phyloP scores from a whole-genome alignment of 2,888 invertebrate species.

The Tiphia femorata region DNA sequence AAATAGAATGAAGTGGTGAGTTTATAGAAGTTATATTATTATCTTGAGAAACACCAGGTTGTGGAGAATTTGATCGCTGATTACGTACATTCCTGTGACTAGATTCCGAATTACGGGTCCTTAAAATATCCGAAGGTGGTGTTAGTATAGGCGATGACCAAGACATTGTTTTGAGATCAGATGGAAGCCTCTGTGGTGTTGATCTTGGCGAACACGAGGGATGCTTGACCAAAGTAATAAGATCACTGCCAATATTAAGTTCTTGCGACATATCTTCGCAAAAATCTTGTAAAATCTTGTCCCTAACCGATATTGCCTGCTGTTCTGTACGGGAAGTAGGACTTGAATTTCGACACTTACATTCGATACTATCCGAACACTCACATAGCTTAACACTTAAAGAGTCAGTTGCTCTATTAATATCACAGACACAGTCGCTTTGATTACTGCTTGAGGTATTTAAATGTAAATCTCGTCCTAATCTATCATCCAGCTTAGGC shows the following conservation, averaged over 20 bases:
- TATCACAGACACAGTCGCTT: constrained; percentile 63
- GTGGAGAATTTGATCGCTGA: constrained; percentile 57
- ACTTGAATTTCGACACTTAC: constrained; percentile 48
- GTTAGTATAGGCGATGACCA: constrained; percentile 59
- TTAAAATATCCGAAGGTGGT: constrained; percentile 64
- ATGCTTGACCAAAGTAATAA: constrained; percentile 65
- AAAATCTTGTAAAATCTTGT: constrained; percentile 66
- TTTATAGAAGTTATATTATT: constrained; percentile 55
- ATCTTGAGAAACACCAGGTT: constrained; percentile 60
- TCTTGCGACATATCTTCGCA: constrained; percentile 66
- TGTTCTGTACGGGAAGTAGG: constrained; percentile 37
- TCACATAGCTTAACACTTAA: constrained; percentile 53
- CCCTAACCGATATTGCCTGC: constrained; percentile 62
- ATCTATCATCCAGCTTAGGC: constrained; percentile 48
- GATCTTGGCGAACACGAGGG: constrained; percentile 65
- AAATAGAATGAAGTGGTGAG: constrained; percentile 60
- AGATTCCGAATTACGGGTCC: constrained; percentile 65
- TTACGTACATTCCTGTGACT: constrained; percentile 53
- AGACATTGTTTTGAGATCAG: constrained; percentile 54
- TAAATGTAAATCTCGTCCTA: constrained; percentile 47
- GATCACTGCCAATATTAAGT: constrained; percentile 63
- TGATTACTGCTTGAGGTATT: constrained; percentile 59
- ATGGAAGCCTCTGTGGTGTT: constrained; percentile 63
- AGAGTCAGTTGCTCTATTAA: constrained; percentile 54
- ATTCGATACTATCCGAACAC: constrained; percentile 52